Conservation (phyloP, 2,113 vertebrate species). For the Aviceda subcristata region DNA sequence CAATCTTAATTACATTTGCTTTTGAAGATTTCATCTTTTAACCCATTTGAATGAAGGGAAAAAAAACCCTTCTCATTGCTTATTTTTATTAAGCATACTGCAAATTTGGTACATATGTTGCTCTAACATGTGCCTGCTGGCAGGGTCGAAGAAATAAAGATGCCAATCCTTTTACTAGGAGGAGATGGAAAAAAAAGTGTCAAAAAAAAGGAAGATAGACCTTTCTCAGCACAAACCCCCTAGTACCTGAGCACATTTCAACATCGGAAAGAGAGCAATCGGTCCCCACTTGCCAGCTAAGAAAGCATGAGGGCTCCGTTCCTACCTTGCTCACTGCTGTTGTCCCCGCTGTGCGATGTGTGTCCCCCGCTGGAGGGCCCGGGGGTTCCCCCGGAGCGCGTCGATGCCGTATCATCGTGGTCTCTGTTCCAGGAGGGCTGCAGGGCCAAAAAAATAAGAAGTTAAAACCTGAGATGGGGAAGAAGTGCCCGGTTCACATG, state of each 20-base stretch:
- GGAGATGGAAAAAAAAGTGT: neutral
- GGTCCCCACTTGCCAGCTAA: neutral
- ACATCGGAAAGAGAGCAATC: neutral
- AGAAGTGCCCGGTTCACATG: fast-evolving
- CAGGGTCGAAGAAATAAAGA: constrained; percentile 14
- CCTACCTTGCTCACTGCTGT: constrained; percentile 99
- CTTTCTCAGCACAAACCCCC: neutral
- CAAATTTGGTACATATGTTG: constrained; percentile 43
- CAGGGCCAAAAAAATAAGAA: neutral
- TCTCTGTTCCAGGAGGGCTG: constrained; percentile 99
- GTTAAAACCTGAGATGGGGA: neutral
- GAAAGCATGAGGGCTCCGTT: constrained; percentile 9
- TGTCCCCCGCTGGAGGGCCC: constrained; percentile 98
- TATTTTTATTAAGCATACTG: constrained; percentile 33
- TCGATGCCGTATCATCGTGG: constrained; percentile 97
- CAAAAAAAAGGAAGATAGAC: neutral
- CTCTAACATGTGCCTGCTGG: constrained; percentile 16
- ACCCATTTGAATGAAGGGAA: neutral
- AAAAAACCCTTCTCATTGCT: neutral
- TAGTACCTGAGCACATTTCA: neutral
- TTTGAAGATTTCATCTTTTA: constrained; percentile 20
- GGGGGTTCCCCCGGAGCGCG: constrained; percentile 94
- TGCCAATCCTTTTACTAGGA: constrained; percentile 4
- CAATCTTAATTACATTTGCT: constrained; percentile 6
- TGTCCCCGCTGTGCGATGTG: constrained; percentile 98